Evolutionary conservation across 2,797 vertebrate genomes (phyloP).

Genomic region (Onychomys arenicola): DNA sequence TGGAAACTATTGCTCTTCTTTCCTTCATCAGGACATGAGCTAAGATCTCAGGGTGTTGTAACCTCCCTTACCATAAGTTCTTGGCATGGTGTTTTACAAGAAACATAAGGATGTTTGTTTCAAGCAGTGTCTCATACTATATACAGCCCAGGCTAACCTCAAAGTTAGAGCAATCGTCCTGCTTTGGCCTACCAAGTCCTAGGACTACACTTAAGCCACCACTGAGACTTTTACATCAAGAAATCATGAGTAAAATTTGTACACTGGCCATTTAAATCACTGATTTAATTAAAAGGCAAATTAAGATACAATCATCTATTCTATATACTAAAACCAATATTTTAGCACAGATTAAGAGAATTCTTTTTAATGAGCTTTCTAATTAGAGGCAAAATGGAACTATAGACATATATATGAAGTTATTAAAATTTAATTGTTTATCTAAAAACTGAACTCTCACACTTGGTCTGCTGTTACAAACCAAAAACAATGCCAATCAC

Average conservation of each 20-base stretch:
- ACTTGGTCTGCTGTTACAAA: slow-evolving; percentile 21
- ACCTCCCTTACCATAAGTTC: background rate
- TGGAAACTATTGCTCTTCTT: slow-evolving; percentile 19
- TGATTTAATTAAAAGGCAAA: slow-evolving; percentile 48
- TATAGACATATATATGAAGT: slow-evolving; percentile 29
- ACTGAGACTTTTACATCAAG: background rate
- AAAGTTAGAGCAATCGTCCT: background rate
- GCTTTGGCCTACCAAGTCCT: background rate
- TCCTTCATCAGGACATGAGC: background rate
- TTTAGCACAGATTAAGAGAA: slow-evolving; percentile 24
- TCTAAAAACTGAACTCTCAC: slow-evolving; percentile 15
- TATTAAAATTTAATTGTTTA: slow-evolving; percentile 56
- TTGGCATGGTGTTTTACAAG: background rate
- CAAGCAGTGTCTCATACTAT: background rate
- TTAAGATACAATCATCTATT: background rate
- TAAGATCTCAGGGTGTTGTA: background rate
- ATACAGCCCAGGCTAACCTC: background rate
- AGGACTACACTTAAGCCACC: background rate
- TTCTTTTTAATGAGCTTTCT: background rate
- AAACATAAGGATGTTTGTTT: background rate
- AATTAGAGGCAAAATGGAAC: slow-evolving; percentile 39
- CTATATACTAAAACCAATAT: slow-evolving; percentile 26
- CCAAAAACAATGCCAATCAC: slow-evolving; percentile 37
- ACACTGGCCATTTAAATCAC: slow-evolving; percentile 3
- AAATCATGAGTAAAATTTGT: background rate